Evolutionary conservation across 2,888 invertebrate genomes (phyloP).

Genomic region (Brachypterus glaber): DNA sequence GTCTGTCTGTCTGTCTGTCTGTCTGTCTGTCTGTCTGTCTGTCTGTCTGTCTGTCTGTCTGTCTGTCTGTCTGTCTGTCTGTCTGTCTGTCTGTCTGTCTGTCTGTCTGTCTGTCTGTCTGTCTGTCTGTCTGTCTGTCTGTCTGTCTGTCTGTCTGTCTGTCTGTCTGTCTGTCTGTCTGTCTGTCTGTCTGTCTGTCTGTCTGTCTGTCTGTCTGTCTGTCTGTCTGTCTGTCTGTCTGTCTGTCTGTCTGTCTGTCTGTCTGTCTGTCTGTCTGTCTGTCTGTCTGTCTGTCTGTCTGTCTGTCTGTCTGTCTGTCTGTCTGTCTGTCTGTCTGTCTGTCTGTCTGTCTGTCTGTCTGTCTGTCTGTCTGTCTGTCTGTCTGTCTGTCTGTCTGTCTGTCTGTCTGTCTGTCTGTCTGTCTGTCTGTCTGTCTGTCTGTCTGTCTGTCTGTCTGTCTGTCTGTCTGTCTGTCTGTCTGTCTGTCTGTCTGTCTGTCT

Average conservation of each 20-base stretch:
- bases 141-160: conserved; percentile 1
- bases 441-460: conserved; percentile 1
- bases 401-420: conserved; percentile 1
- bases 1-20: conserved; percentile 1
- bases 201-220: conserved; percentile 1
- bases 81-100: conserved; percentile 1
- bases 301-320: conserved; percentile 1
- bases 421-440: conserved; percentile 1
- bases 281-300: conserved; percentile 1
- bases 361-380: conserved; percentile 1
- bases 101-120: conserved; percentile 1
- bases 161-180: conserved; percentile 1
- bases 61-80: conserved; percentile 1
- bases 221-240: conserved; percentile 1
- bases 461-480: conserved; percentile 1
- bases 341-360: conserved; percentile 1
- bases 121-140: conserved; percentile 1
- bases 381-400: conserved; percentile 1
- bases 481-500: conserved; percentile 1
- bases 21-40: conserved; percentile 1
- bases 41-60: conserved; percentile 1
- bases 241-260: conserved; percentile 1
- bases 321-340: conserved; percentile 1
- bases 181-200: conserved; percentile 1
- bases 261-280: conserved; percentile 1